A percentile compares a stretch with the other conserved stretches of the same genome.
Evolutionary conservation across 2,888 invertebrate genomes (phyloP).

Genomic region (Parnassius glacialis): DNA sequence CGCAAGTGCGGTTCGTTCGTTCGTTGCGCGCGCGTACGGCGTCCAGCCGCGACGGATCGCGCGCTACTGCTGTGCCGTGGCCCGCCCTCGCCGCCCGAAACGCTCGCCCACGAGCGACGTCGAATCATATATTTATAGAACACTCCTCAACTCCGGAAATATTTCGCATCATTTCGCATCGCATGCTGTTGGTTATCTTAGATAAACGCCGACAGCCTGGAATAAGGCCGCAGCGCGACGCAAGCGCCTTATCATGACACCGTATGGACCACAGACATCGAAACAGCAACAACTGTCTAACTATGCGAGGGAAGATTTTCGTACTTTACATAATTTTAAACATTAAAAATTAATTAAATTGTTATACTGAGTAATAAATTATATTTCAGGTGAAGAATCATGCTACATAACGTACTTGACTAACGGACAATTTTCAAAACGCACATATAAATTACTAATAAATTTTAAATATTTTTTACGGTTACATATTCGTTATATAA

Average conservation of each 20-base stretch:
- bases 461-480: slow-evolving; percentile 2
- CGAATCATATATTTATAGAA: slow-evolving; percentile 79
- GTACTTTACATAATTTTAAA: no score
- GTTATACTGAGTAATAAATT: no score
- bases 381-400: no score
- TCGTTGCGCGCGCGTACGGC: slow-evolving; percentile 79
- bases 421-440: no score
- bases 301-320: no score
- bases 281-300: no score
- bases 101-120: slow-evolving; percentile 72
- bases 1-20: slow-evolving; percentile 80
- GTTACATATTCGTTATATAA: slow-evolving; percentile 19
- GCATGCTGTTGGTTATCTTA: slow-evolving; percentile 67
- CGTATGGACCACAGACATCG: background rate
- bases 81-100: slow-evolving; percentile 52
- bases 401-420: no score
- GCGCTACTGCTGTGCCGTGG: slow-evolving; percentile 70
- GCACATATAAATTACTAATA: background rate
- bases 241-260: slow-evolving; percentile 18
- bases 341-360: no score
- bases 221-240: slow-evolving; percentile 5
- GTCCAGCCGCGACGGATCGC: slow-evolving; percentile 78
- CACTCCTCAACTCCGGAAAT: slow-evolving; percentile 80
- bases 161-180: slow-evolving; percentile 80
- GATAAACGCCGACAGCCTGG: slow-evolving; percentile 40